Conservation (phyloP, 2,797 vertebrate species). For the Neoniphon sammara region DNA sequence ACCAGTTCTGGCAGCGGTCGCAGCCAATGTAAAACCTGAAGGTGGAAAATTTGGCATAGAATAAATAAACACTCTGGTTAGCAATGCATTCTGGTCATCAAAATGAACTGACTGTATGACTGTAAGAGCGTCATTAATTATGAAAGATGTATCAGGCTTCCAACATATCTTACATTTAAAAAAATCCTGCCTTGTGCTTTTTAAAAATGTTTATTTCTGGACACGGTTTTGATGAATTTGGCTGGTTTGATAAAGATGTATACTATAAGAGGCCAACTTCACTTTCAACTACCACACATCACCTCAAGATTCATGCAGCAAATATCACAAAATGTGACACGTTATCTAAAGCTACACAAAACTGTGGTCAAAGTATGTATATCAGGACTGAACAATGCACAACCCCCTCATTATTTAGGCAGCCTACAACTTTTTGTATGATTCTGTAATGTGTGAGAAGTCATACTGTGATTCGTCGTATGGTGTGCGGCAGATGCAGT, state of each 20-base stretch:
- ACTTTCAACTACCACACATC: not conserved
- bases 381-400: too few species aligned
- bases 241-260: not conserved
- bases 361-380: too few species aligned
- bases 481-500: constrained; percentile 99
- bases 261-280: not conserved
- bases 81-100: too few species aligned
- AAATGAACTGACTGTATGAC: too few species aligned
- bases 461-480: constrained; percentile 98
- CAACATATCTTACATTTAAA: not conserved
- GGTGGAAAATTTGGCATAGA: accelerated
- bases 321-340: not conserved
- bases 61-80: not conserved
- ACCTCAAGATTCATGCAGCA: not conserved
- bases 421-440: not conserved
- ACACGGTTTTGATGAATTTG: not conserved
- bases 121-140: too few species aligned
- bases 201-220: not conserved
- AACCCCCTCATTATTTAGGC: not conserved
- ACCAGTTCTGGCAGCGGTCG: constrained; percentile 99
- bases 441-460: not conserved
- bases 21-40: constrained; percentile 98
- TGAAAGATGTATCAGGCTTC: too few species aligned
- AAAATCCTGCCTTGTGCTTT: not conserved
- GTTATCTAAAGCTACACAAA: not conserved